Percentiles rank a stretch among this genome's conserved stretches.
These are phyloP conservation scores for Megathymus violae DNA, from an alignment of 1,140 invertebrate species.

Conservation along the genomic window DNA sequence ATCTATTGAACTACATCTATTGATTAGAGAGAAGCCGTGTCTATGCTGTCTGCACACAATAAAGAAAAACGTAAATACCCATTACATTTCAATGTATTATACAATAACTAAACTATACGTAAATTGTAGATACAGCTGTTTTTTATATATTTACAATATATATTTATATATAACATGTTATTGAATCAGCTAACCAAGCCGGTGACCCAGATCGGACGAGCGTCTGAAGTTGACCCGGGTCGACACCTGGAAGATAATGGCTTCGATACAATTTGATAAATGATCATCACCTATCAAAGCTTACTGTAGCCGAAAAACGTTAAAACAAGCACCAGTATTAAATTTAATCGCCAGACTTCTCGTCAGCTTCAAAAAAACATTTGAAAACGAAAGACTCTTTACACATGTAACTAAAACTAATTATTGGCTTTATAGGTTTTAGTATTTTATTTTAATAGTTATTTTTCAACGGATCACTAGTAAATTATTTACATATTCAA, in stretches of 20 bases:
- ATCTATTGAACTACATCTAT: too few relatives aligned
- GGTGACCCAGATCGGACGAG: constrained; percentile 14
- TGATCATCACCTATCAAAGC: constrained; percentile 19
- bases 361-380: background rate
- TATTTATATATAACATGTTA: background rate
- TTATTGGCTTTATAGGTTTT: too few relatives aligned
- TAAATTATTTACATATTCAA: too few relatives aligned
- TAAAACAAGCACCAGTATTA: constrained; percentile 6
- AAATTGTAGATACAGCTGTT: background rate
- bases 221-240: constrained; percentile 5
- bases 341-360: constrained; percentile 6
- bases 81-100: too few relatives aligned
- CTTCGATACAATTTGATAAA: constrained; percentile 27
- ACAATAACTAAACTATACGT: too few relatives aligned
- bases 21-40: too few relatives aligned
- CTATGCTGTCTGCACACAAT: too few relatives aligned
- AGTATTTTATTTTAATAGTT: too few relatives aligned
- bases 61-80: too few relatives aligned
- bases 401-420: too few relatives aligned
- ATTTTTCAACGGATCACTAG: too few relatives aligned
- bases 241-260: constrained; percentile 22
- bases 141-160: background rate
- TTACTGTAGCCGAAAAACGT: constrained; percentile 18
- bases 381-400: background rate
- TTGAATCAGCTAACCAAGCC: background rate